These are phyloP conservation scores for Lasius platythorax DNA, from an alignment of 2,888 invertebrate genomes.

Conservation along the genomic window DNA sequence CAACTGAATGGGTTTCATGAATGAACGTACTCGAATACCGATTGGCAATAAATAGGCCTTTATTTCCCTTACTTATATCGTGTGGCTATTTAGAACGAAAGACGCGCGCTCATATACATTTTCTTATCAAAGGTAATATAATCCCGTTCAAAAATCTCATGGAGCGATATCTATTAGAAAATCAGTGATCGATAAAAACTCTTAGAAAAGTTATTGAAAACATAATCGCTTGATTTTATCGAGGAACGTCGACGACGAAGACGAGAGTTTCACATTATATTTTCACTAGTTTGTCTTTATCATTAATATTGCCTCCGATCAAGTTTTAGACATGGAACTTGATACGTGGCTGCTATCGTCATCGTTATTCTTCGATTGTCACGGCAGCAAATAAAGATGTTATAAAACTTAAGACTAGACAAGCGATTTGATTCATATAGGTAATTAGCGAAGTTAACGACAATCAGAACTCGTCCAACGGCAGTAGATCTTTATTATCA, in stretches of 20 bases:
- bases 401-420: not conserved
- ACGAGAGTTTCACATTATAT: not conserved
- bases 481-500: slow-evolving; percentile 82
- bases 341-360: slow-evolving; percentile 5
- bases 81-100: not conserved
- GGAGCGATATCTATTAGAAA: slow-evolving; percentile 37
- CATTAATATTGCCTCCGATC: slow-evolving; percentile 31
- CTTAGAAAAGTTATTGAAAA: slow-evolving; percentile 60
- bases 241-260: slow-evolving; percentile 15
- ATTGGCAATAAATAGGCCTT: slow-evolving; percentile 25
- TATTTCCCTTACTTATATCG: slow-evolving; percentile 29
- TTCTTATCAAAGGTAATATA: not conserved
- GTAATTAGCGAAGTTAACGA: slow-evolving; percentile 22
- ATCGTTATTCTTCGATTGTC: slow-evolving; percentile 35
- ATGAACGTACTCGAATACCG: slow-evolving; percentile 25
- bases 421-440: not conserved
- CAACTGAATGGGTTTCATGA: slow-evolving; percentile 24
- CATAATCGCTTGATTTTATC: not conserved
- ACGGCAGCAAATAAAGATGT: not conserved
- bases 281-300: not conserved
- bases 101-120: slow-evolving; percentile 20
- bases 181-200: slow-evolving; percentile 53
- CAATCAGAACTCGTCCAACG: slow-evolving; percentile 24
- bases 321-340: slow-evolving; percentile 3
- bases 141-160: slow-evolving; percentile 19